Percentiles rank a stretch among this genome's conserved stretches.
These are phyloP conservation scores for Lissocephala sabroskyi DNA, from an alignment of 2,888 invertebrate genomes.

Conservation along the genomic window DNA sequence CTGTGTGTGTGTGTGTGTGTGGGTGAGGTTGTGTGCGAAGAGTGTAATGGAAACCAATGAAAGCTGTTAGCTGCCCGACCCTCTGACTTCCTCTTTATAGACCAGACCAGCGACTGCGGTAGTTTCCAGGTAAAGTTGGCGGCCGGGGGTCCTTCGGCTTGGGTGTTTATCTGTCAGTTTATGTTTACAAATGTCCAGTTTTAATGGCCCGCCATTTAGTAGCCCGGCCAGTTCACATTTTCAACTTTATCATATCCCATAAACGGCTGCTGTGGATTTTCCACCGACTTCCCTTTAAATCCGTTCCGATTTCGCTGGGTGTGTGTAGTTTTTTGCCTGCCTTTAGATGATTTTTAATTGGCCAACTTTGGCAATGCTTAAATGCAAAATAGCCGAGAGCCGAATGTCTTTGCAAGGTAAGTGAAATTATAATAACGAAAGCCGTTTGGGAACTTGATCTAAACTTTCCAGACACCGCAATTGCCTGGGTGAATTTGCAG, in stretches of 20 bases:
- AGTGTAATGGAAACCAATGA: slow-evolving; percentile 56
- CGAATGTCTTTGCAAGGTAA: no score
- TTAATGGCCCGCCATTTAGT: slow-evolving; percentile 59
- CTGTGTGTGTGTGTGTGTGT: slow-evolving; percentile 10
- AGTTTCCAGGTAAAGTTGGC: slow-evolving; percentile 42
- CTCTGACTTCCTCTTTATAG: no score
- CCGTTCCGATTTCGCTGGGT: not conserved
- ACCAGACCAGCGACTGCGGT: no score
- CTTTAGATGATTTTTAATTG: slow-evolving; percentile 9
- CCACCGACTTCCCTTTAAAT: slow-evolving; percentile 4
- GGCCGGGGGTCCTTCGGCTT: slow-evolving; percentile 16
- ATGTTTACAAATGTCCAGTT: slow-evolving; percentile 63
- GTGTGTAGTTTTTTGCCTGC: not conserved
- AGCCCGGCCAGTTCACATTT: slow-evolving; percentile 14
- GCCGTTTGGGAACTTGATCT: no score
- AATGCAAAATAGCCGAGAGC: no score
- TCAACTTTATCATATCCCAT: slow-evolving; percentile 18
- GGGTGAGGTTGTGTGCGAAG: not conserved
- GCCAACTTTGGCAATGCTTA: no score
- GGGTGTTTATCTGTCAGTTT: slow-evolving; percentile 64
- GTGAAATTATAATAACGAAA: no score
- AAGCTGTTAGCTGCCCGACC: no score
- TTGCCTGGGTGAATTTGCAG: no score
- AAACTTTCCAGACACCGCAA: not conserved
- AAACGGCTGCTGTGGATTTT: slow-evolving; percentile 35